Percentiles rank a stretch among this genome's conserved stretches.
Evolutionary conservation across 2,113 vertebrate genomes (phyloP).

Genomic region (Mustela lutreola): DNA sequence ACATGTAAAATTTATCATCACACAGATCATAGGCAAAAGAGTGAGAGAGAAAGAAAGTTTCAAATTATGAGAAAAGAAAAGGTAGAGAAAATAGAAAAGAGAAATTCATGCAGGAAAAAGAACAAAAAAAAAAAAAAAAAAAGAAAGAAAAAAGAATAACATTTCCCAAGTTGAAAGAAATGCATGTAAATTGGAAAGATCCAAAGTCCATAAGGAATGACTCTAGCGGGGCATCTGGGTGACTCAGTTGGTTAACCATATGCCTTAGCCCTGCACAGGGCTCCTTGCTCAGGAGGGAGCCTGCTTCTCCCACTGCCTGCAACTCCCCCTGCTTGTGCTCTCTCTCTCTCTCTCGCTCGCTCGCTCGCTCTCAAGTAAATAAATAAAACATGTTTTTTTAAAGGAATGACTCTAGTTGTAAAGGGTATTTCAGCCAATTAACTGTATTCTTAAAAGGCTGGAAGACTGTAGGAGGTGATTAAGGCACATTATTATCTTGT

Average conservation of each 20-base stretch:
- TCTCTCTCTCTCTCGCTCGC: too few species aligned
- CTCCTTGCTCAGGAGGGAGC: too few species aligned
- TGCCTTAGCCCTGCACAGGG: neutral
- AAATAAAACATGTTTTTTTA: too few species aligned
- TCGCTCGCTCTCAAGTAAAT: too few species aligned
- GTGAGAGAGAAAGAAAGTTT: neutral
- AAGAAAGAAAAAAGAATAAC: neutral
- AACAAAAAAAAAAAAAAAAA: neutral
- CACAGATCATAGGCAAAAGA: neutral
- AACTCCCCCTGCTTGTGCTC: too few species aligned
- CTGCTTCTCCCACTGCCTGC: too few species aligned
- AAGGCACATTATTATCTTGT: neutral
- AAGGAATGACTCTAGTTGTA: neutral
- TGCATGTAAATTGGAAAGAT: neutral
- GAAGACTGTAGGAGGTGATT: neutral
- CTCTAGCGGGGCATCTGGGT: neutral
- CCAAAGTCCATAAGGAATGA: neutral
- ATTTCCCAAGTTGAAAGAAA: neutral
- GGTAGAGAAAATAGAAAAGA: neutral
- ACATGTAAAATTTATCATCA: neutral
- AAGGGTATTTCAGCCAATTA: neutral
- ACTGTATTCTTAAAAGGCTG: neutral
- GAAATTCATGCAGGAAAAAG: neutral
- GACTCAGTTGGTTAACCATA: neutral
- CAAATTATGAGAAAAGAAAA: neutral